Evolutionary conservation across 2,797 vertebrate genomes (phyloP), one percentile per base, ranked within the genome.

Genomic region (Sebastes iracundus): DNA sequence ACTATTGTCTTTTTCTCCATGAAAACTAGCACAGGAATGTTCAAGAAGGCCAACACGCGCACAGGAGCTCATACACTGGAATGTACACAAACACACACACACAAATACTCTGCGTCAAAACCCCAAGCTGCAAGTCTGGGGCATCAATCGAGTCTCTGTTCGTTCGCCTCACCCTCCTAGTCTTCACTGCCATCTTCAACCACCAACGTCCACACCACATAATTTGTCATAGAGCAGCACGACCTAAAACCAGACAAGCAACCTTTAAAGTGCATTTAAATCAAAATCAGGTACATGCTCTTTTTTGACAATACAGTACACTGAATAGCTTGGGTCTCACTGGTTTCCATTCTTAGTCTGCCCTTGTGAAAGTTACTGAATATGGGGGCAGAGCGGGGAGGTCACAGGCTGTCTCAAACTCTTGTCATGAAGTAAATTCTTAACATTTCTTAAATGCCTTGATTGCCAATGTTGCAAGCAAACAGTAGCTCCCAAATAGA

Each of bases 101-200:
- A 67, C 23, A 69, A 52, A 58, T 67, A 65, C 18, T 78, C 70
- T 75, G 58, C 67, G 25, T 88, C 78, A 79, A 80, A 90, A 79
- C 70, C 64, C 52, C 38, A 25, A 78, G 80, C 72, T 75, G 72
- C 74, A 4, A 18, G 78, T 77, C 67, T 67, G 53, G 59, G 73
- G 82, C 83, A 91, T 91, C 87, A 92, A 88, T 89, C 9, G 77
- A 72, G 82, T 69, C 87, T 92, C 85, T 92, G 90, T 88, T 90
- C 64, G 6, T 65, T 65, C 53, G 69, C 60, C 66, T 88, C 83
- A 53, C 74, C 74, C 83, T 85, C 79, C 73, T 42, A 52, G 67
- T 53, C 83, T 81, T 61, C 67, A 18, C 88, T 88, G 84, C 87
- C 87, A 89, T 91, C 81, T 67, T 86, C 89, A 79, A 87, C 84